Base-by-base conservation (phyloP, 2,888 invertebrate genomes). In the Hydraecia micacea region DNA sequence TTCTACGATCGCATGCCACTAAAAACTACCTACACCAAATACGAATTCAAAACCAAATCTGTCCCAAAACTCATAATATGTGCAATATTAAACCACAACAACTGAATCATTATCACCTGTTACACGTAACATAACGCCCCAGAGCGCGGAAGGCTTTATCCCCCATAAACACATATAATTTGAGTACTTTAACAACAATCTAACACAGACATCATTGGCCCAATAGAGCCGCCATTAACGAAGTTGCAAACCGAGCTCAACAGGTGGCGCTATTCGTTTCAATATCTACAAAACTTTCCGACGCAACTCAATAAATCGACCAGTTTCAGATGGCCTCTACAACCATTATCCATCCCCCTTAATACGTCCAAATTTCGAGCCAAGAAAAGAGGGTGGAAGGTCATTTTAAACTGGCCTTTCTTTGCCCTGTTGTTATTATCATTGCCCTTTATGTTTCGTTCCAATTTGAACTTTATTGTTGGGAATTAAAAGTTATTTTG, bases 241-340 rank as follows among this genome's bases (percentile, higher is more conserved):
- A 95, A 95, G 93, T 96, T 95, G 93, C 94, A 91, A 93, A 92
- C 92, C 89, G 92, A 89, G 91, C 89, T 94, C 96, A 96, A 96
- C 96, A 96, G 96, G 96, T 96, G 95, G 94, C 93, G 93, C 94
- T 93, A 95, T 96, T 96, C 96, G 94, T 96, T 96, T 96, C 96
- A 96, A 96, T 96, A 96, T 95, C 95, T 95, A 93, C 96, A 95
- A 96, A 96, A 96, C 95, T 96, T 96, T 94, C 95, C 93, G 93
- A 93, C 93, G 93, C 94, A 93, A 94, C 95, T 95, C 95, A 93
- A 95, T 94, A 95, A 95, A 95, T 92, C 94, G 96, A 91, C 96
- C 96, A 95, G 69, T 87, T 85, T 88, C 86, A 90, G 79, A 80
- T 83, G 95, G 93, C 79, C 90, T 86, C 79, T 86, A 83, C 83